phyloP scores from a whole-genome alignment of 2,113 vertebrate genomes.

The Chamaea fasciata region DNA sequence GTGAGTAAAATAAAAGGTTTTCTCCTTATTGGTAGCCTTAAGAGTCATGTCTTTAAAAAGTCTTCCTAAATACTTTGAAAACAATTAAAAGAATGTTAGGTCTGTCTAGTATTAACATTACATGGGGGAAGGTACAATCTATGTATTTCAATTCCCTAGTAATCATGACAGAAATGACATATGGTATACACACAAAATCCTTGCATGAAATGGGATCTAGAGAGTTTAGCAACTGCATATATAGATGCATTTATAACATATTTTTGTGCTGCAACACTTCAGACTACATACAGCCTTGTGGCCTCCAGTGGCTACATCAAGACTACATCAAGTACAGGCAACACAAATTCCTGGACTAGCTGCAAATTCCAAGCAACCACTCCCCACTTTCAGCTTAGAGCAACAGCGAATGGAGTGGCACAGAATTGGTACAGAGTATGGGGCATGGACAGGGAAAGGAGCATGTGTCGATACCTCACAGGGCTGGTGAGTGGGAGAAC shows the following conservation, averaged over 20 bases:
- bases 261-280: neutral
- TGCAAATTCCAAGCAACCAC: neutral
- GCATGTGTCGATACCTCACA: neutral
- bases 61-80: neutral
- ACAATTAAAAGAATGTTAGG: neutral
- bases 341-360: neutral
- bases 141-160: neutral
- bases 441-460: neutral
- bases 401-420: neutral
- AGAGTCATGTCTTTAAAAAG: neutral
- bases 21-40: neutral
- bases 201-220: neutral
- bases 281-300: neutral
- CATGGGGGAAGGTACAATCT: neutral
- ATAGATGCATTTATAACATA: neutral
- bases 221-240: neutral
- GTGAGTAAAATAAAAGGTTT: neutral
- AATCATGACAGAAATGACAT: neutral
- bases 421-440: fast-evolving
- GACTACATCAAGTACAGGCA: neutral
- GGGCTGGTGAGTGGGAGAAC: neutral
- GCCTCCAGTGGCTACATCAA: neutral
- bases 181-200: neutral
- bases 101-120: neutral
- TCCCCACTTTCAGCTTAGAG: neutral